Percentiles rank a stretch among this genome's conserved stretches.
These are phyloP conservation scores for Dryocosmus kuriphilus DNA, from an alignment of 2,888 invertebrate genomes.

Conservation along the genomic window DNA sequence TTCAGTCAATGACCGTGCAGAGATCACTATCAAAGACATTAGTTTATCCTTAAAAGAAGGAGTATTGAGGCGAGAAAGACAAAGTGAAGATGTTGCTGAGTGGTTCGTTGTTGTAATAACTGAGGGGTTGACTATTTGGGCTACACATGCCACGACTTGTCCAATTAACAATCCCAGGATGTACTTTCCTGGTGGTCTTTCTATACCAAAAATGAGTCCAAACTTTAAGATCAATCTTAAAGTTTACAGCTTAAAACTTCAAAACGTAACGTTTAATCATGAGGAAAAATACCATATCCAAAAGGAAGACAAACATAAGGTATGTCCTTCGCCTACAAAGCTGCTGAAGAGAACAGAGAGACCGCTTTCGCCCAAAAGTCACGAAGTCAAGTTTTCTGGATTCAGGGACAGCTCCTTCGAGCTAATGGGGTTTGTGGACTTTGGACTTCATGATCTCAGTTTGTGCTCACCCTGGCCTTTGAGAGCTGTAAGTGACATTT, in stretches of 20 bases:
- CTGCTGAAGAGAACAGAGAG: constrained; percentile 56
- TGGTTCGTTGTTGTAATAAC: constrained; percentile 74
- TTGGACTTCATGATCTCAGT: constrained; percentile 67
- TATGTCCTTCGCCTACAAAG: constrained; percentile 68
- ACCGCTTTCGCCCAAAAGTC: constrained; percentile 53
- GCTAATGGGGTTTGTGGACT: constrained; percentile 62
- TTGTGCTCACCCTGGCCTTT: constrained; percentile 65
- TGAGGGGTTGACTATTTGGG: constrained; percentile 69
- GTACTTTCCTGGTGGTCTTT: constrained; percentile 65
- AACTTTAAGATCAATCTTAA: constrained; percentile 77
- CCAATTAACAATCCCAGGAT: constrained; percentile 63
- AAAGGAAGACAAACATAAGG: constrained; percentile 57
- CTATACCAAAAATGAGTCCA: constrained; percentile 71
- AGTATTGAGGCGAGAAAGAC: constrained; percentile 50
- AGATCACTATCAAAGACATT: constrained; percentile 60
- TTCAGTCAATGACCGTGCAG: constrained; percentile 50
- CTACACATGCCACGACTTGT: constrained; percentile 63
- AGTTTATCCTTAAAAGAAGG: constrained; percentile 60
- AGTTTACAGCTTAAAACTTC: constrained; percentile 77
- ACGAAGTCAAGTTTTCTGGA: constrained; percentile 51
- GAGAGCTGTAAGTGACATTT: constrained; percentile 53
- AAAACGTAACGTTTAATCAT: constrained; percentile 68
- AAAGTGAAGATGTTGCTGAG: constrained; percentile 60
- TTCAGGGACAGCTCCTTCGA: constrained; percentile 65
- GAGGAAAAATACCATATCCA: constrained; percentile 72